A percentile compares a stretch with the other conserved stretches of the same genome.
Evolutionary conservation across 2,888 invertebrate species (phyloP).

Genomic region (Drosophila colorata): DNA sequence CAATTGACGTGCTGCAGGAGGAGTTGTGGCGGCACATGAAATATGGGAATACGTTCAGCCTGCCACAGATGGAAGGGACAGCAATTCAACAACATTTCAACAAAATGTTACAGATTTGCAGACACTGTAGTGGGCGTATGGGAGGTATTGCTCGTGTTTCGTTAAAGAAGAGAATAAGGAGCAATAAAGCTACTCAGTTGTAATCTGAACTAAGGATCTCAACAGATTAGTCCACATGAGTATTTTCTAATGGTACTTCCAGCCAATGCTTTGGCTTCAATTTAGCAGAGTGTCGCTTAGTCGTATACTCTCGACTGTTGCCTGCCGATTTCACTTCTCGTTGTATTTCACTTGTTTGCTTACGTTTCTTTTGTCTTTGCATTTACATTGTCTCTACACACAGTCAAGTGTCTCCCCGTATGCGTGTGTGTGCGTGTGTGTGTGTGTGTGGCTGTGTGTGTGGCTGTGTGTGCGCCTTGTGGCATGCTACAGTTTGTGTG

Average conservation of each 20-base stretch:
- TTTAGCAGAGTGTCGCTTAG: background rate
- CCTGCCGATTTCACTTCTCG: background rate
- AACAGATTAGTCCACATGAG: too few relatives aligned
- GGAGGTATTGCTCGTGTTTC: background rate
- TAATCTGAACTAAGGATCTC: background rate
- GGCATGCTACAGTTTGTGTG: conserved; percentile 35
- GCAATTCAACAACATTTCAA: conserved; percentile 30
- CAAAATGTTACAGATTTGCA: conserved; percentile 39
- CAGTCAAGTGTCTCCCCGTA: conserved; percentile 2
- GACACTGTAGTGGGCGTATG: background rate
- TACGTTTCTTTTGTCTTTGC: conserved; percentile 3
- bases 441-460: background rate
- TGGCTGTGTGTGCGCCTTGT: conserved; percentile 1
- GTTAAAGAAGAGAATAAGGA: background rate
- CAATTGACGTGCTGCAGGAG: conserved; percentile 67
- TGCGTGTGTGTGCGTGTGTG: background rate
- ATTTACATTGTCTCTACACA: conserved; percentile 7
- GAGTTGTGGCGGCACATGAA: conserved; percentile 36
- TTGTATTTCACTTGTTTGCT: background rate
- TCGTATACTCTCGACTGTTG: conserved; percentile 9
- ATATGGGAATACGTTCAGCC: conserved; percentile 43
- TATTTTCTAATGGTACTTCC: background rate
- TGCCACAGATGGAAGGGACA: conserved; percentile 8
- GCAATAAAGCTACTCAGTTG: background rate
- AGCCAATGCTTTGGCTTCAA: too few relatives aligned